Evolutionary conservation across 2,113 vertebrate species (phyloP).

Genomic region (Calyptomena viridis): DNA sequence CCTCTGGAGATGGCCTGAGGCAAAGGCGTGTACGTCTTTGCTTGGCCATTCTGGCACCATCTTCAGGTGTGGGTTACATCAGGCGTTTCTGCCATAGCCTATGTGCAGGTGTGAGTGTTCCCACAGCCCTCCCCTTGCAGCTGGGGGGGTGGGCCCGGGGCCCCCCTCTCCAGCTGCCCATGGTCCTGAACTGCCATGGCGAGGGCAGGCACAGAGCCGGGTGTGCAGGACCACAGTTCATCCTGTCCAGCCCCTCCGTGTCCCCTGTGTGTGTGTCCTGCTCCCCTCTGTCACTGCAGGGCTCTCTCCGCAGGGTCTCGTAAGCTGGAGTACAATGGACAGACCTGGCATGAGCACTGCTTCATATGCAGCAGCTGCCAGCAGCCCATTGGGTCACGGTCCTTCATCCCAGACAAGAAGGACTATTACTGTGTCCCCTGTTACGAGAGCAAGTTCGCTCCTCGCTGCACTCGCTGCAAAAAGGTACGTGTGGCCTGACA

Average conservation of each 20-base stretch:
- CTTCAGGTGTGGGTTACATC: background rate
- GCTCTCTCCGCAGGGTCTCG: conserved; percentile 83
- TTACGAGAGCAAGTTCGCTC: conserved; percentile 97
- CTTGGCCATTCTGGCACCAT: conserved; percentile 6
- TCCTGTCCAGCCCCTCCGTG: background rate
- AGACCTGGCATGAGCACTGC: conserved; percentile 96
- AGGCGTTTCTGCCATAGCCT: background rate
- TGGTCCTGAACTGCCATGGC: fast-evolving
- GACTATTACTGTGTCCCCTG: conserved; percentile 97
- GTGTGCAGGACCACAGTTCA: background rate
- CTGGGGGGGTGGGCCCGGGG: background rate
- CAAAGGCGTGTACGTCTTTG: conserved; percentile 3
- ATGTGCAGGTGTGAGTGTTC: background rate
- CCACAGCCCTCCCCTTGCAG: background rate
- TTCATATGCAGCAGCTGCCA: conserved; percentile 96
- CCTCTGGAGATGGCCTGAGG: conserved; percentile 19
- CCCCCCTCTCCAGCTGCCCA: background rate
- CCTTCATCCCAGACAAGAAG: conserved; percentile 96
- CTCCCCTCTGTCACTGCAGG: background rate
- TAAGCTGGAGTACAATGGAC: conserved; percentile 94
- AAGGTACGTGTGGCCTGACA: conserved; percentile 76
- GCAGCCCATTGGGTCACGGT: conserved; percentile 95
- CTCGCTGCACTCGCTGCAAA: conserved; percentile 96
- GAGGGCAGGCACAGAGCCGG: background rate
- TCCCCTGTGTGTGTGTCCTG: background rate